A percentile compares a stretch with the other conserved stretches of the same genome.
These are phyloP conservation scores for Eilema depressum DNA, from an alignment of 2,888 invertebrate genomes.

Conservation along the genomic window DNA sequence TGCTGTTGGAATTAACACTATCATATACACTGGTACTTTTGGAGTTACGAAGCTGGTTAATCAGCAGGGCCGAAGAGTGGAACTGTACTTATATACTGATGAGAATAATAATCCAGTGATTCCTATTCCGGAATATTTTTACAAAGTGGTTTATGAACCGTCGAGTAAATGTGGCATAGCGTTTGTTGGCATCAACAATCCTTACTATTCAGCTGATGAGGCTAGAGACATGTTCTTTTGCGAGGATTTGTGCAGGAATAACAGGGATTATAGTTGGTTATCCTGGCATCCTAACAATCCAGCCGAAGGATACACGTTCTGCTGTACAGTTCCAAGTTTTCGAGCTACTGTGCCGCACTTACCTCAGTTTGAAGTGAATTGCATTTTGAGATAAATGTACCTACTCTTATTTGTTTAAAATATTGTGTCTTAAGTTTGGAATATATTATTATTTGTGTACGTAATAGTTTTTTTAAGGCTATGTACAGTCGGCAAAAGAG, in stretches of 20 bases:
- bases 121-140: constrained; percentile 80
- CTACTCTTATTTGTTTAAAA: neutral
- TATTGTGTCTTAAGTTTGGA: neutral
- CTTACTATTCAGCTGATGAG: constrained; percentile 73
- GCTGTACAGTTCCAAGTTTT: constrained; percentile 87
- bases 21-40: constrained; percentile 88
- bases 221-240: constrained; percentile 79
- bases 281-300: constrained; percentile 83
- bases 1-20: constrained; percentile 63
- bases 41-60: constrained; percentile 86
- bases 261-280: constrained; percentile 86
- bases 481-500: no score
- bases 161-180: constrained; percentile 80
- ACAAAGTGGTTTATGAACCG: constrained; percentile 87
- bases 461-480: neutral
- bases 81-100: constrained; percentile 74
- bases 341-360: constrained; percentile 79
- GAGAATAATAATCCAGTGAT: constrained; percentile 76
- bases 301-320: constrained; percentile 86
- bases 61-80: constrained; percentile 64
- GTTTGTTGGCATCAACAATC: constrained; percentile 89
- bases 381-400: constrained; percentile 61
- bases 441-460: neutral
- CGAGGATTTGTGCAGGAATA: constrained; percentile 78
- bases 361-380: constrained; percentile 82